Base-by-base conservation (phyloP, 2,113 vertebrate species). In the Melanostigma gelatinosum region DNA sequence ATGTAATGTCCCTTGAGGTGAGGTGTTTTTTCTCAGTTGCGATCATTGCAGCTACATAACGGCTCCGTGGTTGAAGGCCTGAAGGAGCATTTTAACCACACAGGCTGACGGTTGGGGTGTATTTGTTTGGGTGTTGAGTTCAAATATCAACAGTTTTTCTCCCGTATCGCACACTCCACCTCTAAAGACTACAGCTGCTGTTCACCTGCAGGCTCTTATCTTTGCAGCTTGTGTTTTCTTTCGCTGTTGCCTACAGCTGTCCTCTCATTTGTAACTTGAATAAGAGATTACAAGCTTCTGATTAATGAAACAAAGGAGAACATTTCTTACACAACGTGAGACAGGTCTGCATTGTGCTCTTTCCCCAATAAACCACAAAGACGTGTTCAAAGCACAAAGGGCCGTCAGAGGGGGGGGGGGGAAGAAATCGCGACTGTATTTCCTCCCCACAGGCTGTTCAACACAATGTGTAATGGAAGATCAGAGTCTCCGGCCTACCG, bases 391-490 rank as follows among this genome's bases (percentile, higher is more conserved):
- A 85, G 77, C 78, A 86, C 82, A 84, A 75, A 87, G 80, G 74
- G 73, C 77, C 70, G 22, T 71, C 65, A 57, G 61, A 42, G 60
- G 42, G 12, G 12, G n/a, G n/a, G n/a, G n/a, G n/a, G n/a, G n/a
- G n/a, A n/a, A n/a, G n/a, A n/a, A n/a, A n/a, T n/a, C n/a, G n/a
- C 64, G 38, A 76, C 69, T 82, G 86, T 76, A 63, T 87, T 91
- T 86, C 85, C 87, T 88, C 78, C 88, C 82, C 3, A 42, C 60
- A 83, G 77, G 75, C 88, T 67, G 76, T 52, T 91, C 80, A 68
- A 82, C 75, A 85, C 84, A 82, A 85, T 72, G 80, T 85, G 89
- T 85, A 88, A 88, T 79, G 63, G 77, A 81, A 90, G 85, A 90
- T 89, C 82, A 91, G 74, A 79, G 82, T 82, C 42, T 57, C 6